A percentile compares a stretch with the other conserved stretches of the same genome.
Evolutionary conservation across 2,888 invertebrate species (phyloP).

Genomic region (Corbicula japonica): DNA sequence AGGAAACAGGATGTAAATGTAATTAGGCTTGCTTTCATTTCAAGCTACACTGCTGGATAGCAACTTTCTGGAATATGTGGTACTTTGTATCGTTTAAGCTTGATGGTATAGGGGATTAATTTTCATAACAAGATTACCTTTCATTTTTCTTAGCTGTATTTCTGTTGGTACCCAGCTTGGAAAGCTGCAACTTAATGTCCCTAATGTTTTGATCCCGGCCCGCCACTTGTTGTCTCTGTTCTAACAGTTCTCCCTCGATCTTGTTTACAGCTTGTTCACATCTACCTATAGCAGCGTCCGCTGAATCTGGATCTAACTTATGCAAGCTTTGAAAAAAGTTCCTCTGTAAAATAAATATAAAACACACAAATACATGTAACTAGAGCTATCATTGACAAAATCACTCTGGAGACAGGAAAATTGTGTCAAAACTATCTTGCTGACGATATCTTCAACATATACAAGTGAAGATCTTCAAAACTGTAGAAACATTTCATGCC

Average conservation of each 20-base stretch:
- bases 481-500: not conserved
- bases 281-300: conserved; percentile 38
- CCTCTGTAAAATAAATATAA: conserved; percentile 28
- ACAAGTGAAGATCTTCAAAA: not conserved
- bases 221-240: conserved; percentile 10
- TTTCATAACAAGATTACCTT: too few relatives aligned
- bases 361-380: not conserved
- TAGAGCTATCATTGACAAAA: not conserved
- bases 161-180: too few relatives aligned
- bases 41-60: too few relatives aligned
- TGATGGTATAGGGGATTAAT: too few relatives aligned
- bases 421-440: not conserved
- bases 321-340: conserved; percentile 23
- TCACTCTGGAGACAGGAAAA: not conserved
- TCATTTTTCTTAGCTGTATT: too few relatives aligned
- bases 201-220: not conserved
- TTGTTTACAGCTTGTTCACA: conserved; percentile 44
- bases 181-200: too few relatives aligned
- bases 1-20: too few relatives aligned
- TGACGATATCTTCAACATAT: not conserved
- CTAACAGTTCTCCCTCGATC: conserved; percentile 33
- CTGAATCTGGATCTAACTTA: conserved; percentile 31
- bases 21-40: too few relatives aligned
- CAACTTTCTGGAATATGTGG: too few relatives aligned
- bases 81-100: too few relatives aligned